These are phyloP conservation scores for Parotocinclus haroldoi DNA, from an alignment of 2,797 vertebrate species.

Conservation along the genomic window DNA sequence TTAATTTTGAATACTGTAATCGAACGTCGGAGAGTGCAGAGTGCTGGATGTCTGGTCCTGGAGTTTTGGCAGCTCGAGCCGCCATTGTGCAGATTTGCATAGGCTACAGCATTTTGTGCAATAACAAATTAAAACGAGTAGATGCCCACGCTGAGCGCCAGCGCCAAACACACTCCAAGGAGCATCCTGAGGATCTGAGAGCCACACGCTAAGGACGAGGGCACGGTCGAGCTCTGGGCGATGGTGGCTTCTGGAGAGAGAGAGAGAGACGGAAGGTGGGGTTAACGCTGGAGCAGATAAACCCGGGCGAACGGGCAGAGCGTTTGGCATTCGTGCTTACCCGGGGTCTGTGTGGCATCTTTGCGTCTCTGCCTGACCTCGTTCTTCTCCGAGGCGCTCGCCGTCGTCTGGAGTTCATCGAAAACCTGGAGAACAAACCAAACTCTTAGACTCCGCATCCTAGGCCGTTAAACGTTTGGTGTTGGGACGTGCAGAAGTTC, in stretches of 20 bases:
- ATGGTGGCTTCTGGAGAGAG: conserved; percentile 21
- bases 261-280: not conserved
- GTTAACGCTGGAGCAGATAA: not conserved
- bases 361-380: conserved; percentile 38
- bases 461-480: no score
- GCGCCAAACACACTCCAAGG: conserved; percentile 75
- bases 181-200: conserved; percentile 72
- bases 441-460: not conserved
- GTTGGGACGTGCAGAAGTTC: not conserved
- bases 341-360: conserved; percentile 24
- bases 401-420: conserved; percentile 77
- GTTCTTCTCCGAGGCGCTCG: conserved; percentile 48
- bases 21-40: no score
- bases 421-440: conserved; percentile 77
- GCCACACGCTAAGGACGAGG: conserved; percentile 24
- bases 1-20: no score
- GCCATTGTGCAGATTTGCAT: no score
- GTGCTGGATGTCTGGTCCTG: no score
- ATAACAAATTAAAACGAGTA: conserved; percentile 63
- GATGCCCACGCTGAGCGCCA: conserved; percentile 77
- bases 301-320: not conserved
- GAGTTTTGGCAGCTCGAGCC: no score
- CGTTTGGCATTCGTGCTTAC: conserved; percentile 29
- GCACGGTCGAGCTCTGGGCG: conserved; percentile 8
- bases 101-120: not conserved